Percentiles rank a stretch among this genome's conserved stretches.
Evolutionary conservation across 2,888 invertebrate genomes (phyloP).

Genomic region (Bhutanitis thaidina): DNA sequence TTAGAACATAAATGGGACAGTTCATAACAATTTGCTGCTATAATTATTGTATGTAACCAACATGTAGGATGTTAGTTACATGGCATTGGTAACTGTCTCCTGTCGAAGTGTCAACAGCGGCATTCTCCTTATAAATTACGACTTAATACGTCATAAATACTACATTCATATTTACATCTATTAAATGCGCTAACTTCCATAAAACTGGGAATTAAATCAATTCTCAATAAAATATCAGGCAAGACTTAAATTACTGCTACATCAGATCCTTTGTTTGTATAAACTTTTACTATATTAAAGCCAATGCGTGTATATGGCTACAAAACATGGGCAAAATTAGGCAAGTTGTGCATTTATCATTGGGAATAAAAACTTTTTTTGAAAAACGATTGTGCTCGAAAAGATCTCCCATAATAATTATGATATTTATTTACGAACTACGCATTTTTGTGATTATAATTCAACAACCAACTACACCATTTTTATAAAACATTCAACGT

Average conservation of each 20-base stretch:
- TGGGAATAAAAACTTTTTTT: too few relatives aligned
- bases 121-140: slow-evolving; percentile 18
- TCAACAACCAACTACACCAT: too few relatives aligned
- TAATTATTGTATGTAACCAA: too few relatives aligned
- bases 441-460: too few relatives aligned
- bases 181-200: slow-evolving; percentile 30
- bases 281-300: slow-evolving; percentile 2
- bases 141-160: slow-evolving; percentile 21
- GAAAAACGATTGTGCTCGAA: too few relatives aligned
- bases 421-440: too few relatives aligned
- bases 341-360: slow-evolving; percentile 8
- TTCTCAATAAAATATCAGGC: slow-evolving; percentile 32
- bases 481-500: too few relatives aligned
- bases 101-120: not conserved
- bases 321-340: slow-evolving; percentile 14
- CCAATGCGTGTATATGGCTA: slow-evolving; percentile 1
- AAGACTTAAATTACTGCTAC: slow-evolving; percentile 33
- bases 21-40: too few relatives aligned
- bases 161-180: slow-evolving; percentile 33
- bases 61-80: too few relatives aligned
- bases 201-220: slow-evolving; percentile 19
- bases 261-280: slow-evolving; percentile 1
- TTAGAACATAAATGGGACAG: too few relatives aligned
- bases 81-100: too few relatives aligned
- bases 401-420: too few relatives aligned